A percentile compares a stretch with the other conserved stretches of the same genome.
phyloP scores from a whole-genome alignment of 2,113 vertebrate species.

The Scatophagus argus region DNA sequence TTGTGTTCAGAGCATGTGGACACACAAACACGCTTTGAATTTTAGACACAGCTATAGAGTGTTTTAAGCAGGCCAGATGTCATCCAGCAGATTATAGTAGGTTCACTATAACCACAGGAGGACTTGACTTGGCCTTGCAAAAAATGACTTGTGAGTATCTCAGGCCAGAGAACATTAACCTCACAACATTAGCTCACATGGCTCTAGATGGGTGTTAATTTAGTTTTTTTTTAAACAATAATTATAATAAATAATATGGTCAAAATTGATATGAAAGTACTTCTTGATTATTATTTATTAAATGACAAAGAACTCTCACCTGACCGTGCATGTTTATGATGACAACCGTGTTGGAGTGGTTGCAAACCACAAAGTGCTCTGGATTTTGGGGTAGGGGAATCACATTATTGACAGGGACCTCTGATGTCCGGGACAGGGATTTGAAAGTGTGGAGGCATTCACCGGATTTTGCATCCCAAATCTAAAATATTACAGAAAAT shows the following conservation, averaged over 20 bases:
- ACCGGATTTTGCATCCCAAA: constrained; percentile 95
- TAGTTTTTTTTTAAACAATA: not conserved
- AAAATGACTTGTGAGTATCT: no score
- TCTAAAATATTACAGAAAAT: constrained; percentile 75
- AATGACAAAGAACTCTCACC: constrained; percentile 76
- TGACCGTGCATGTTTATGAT: constrained; percentile 97
- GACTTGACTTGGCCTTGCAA: no score
- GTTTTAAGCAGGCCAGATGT: no score
- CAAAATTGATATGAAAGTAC: not conserved
- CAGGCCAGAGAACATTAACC: no score
- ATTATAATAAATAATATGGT: not conserved
- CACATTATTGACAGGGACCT: constrained; percentile 95
- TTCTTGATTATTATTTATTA: not conserved
- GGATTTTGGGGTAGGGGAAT: constrained; percentile 94
- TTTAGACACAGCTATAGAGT: no score
- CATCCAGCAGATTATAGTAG: no score
- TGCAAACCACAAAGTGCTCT: constrained; percentile 96
- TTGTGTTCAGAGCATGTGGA: no score
- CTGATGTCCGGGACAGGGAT: constrained; percentile 88
- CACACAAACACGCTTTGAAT: no score
- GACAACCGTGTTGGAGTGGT: constrained; percentile 93
- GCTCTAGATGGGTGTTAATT: no score
- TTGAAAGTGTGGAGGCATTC: constrained; percentile 95
- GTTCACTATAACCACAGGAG: no score
- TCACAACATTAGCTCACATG: no score